phyloP scores from a whole-genome alignment of 35 echinoderm and acorn worm species.

The Anneissia japonica region DNA sequence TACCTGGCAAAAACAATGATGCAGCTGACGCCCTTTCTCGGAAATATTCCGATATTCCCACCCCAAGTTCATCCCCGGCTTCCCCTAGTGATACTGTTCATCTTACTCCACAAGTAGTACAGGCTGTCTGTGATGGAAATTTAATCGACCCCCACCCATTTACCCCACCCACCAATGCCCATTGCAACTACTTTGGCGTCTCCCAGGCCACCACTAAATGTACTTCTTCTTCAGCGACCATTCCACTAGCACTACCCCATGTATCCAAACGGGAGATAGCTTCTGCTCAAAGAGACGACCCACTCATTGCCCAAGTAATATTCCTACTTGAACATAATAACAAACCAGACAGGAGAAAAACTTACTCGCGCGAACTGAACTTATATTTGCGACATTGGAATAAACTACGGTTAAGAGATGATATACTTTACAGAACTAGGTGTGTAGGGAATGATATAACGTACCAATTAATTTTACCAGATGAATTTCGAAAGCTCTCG shows the following conservation, averaged over 20 bases:
- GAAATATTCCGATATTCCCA: not conserved
- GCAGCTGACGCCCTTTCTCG: slow-evolving; percentile 14
- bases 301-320: not conserved
- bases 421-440: not conserved
- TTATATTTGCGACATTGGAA: not conserved
- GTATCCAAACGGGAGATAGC: not conserved
- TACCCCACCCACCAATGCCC: not conserved
- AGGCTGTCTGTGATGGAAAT: not conserved
- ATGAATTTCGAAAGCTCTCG: not conserved
- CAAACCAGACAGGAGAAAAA: not conserved
- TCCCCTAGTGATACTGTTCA: not conserved
- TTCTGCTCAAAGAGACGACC: not conserved
- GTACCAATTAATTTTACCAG: not conserved
- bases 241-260: not conserved
- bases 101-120: not conserved
- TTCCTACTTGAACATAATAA: not conserved
- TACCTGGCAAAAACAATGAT: slow-evolving; percentile 35
- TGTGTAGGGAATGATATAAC: not conserved
- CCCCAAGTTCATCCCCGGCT: not conserved
- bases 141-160: not conserved
- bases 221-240: not conserved
- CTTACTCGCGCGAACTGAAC: not conserved
- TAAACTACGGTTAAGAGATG: not conserved
- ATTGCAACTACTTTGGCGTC: not conserved
- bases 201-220: too few relatives aligned